These are phyloP conservation scores for Menidia menidia DNA, from an alignment of 2,797 vertebrate species.

Conservation along the genomic window DNA sequence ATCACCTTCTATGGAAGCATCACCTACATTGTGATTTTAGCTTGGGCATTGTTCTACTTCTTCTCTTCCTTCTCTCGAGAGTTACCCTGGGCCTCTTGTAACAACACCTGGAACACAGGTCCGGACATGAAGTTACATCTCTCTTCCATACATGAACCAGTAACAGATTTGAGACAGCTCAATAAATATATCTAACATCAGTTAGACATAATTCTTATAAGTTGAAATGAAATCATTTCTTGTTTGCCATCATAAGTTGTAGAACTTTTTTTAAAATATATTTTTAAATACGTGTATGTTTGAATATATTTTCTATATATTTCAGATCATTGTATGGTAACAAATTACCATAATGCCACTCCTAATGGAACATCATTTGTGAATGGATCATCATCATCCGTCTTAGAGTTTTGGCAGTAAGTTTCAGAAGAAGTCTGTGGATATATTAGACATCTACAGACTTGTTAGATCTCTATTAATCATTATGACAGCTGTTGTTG, in stretches of 20 bases:
- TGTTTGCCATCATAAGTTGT: too few species aligned
- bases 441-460: too few species aligned
- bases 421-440: conserved; percentile 38
- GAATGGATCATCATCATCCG: conserved; percentile 69
- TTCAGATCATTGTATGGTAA: conserved; percentile 68
- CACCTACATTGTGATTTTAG: conserved; percentile 77
- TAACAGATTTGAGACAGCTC: too few species aligned
- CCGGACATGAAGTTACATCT: not conserved
- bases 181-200: too few species aligned
- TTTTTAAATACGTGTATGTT: not conserved
- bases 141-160: too few species aligned
- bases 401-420: conserved; percentile 84
- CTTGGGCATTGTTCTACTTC: conserved; percentile 77
- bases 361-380: conserved; percentile 54
- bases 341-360: conserved; percentile 59
- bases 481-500: conserved; percentile 83
- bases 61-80: conserved; percentile 71
- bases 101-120: conserved; percentile 79
- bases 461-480: not conserved
- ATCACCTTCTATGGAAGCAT: conserved; percentile 71
- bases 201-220: too few species aligned
- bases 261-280: too few species aligned
- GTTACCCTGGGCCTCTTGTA: conserved; percentile 76
- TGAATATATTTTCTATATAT: conserved; percentile 23
- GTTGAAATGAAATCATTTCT: too few species aligned